Base-by-base conservation (phyloP, 1,140 invertebrate species). In the Amphibalanus amphitrite region DNA sequence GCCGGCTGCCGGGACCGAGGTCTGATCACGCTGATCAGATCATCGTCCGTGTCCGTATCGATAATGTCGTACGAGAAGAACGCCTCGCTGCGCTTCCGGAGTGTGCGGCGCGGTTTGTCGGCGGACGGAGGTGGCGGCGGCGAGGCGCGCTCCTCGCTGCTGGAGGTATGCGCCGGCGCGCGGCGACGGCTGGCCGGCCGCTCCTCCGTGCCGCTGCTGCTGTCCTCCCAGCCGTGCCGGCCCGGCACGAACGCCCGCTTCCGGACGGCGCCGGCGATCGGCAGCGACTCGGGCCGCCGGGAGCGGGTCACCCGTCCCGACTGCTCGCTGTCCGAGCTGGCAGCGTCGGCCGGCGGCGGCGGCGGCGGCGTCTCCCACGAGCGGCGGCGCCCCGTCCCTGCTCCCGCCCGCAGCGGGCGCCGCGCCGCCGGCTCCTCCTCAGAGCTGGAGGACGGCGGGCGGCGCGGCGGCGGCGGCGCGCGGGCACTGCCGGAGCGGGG, bases 61-160 rank as follows among this genome's bases (percentile, higher is more conserved):
- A 67, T 26, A 10, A 67, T 26, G 65, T 67, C 65, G n/a, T 28
- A 67, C 65, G 65, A 67, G 20, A 67, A 67, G 65, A 67, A 67
- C 65, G 28, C 26, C 10, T 67, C 65, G 65, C 28, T 28, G 65
- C 65, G 65, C 17, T 67, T 67, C n/a, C 65, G 65, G 26, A 67
- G 65, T 8, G 26, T 67, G 28, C 28, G 65, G n/a, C 65, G 65
- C 65, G 26, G 65, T 10, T 25, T 67, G 28, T 67, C 65, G 15
- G 65, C 65, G n/a, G 65, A n/a, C n/a, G 65, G n/a, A 0, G 26
- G 6, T 10, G 65, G 26, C 65, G n/a, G 10, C n/a, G 65, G 26
- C 65, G 4, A 3, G 28, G 26, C 28, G 15, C 65, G 28, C 26
- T 67, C 65, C 26, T 28, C 65, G 17, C 47, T 59, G 47, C 47